Evolutionary conservation across 1,140 invertebrate species (phyloP), one percentile per base, ranked within the genome.

Genomic region (Parapsyche elsis): DNA sequence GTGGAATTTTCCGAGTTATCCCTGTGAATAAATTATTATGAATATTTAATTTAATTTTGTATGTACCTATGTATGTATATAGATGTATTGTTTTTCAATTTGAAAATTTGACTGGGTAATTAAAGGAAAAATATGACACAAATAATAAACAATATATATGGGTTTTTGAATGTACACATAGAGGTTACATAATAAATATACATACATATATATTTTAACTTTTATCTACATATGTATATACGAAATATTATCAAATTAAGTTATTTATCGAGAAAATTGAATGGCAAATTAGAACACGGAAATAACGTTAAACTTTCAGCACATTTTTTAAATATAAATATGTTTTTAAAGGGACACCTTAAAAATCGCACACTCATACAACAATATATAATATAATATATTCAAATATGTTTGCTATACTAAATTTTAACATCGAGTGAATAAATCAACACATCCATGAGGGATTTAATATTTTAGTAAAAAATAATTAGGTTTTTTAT

Each of bases 401-500:
- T 46, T 46, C 26, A 71, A 26, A 45, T 71, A 71, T 71, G 19
- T 30, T 12, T 45, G 10, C n/a, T 73, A 73, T 24, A 73, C 16
- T 73, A 73, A 46, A 9, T 46, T 21, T 73, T 73, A 46, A 76
- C 73, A 76, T 67, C 53, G 71, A 80, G 49, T 76, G 79, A 53
- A 80, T 30, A 75, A 80, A 80, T 61, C 26, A 80, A 80, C 57
- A 80, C 71, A 80, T 80, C 73, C 79, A 74, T 80, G 57, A 53
- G 73, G 73, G 53, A 76, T 53, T 38, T 61, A 59, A 79, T 46
- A 80, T 46, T 19, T 67, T 76, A 59, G 24, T 81, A 76, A 79
- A 83, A 82, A 83, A 83, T 83, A 83, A 83, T 78, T 81, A 76
- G 64, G 64, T 45, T 81, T 83, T 75, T 83, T 80, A 83, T 83